Evolutionary conservation across 2,113 vertebrate genomes (phyloP).

Genomic region (Procapra przewalskii): DNA sequence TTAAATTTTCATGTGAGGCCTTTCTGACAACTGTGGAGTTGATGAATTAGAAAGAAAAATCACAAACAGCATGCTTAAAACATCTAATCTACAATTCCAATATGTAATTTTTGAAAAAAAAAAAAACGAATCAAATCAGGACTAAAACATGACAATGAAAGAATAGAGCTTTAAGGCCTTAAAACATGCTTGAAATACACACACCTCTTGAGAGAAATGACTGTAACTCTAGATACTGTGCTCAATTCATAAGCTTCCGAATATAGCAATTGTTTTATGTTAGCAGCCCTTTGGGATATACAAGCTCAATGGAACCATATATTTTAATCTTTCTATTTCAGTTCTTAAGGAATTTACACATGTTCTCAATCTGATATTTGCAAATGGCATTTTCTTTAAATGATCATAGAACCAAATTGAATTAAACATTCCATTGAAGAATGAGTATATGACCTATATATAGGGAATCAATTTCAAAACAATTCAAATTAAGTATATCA

Average conservation of each 20-base stretch:
- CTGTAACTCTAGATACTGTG: not conserved
- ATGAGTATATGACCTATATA: not conserved
- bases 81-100: slow-evolving; percentile 26
- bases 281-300: not conserved
- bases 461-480: not conserved
- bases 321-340: not conserved
- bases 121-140: not conserved
- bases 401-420: not conserved
- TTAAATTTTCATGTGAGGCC: slow-evolving; percentile 71
- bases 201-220: not conserved
- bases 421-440: slow-evolving; percentile 24
- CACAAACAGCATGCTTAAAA: slow-evolving; percentile 46
- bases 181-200: not conserved
- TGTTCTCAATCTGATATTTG: not conserved
- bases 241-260: not conserved
- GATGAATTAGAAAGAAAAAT: slow-evolving; percentile 63
- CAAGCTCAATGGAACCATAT: not conserved
- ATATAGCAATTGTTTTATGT: not conserved
- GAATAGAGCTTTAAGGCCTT: not conserved
- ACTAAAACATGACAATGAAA: not conserved
- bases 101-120: not conserved
- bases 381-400: not conserved
- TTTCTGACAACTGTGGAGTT: slow-evolving; percentile 58
- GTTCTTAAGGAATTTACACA: slow-evolving; percentile 11
- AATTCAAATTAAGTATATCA: not conserved